Base-by-base conservation (phyloP, 1,140 invertebrate genomes). In the Venturia canescens region DNA sequence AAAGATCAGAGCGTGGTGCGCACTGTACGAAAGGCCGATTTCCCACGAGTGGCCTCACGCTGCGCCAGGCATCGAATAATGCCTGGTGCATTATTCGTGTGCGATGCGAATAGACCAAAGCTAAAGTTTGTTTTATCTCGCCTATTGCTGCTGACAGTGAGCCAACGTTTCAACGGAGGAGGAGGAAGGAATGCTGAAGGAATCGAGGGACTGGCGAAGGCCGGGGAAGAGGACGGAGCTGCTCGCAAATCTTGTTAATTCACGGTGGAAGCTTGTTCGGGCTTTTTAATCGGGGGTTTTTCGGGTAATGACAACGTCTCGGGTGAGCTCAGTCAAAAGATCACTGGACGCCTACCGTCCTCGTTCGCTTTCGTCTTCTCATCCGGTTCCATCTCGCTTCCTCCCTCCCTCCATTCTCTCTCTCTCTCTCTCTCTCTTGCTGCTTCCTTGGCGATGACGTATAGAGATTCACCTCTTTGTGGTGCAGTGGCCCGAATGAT, bases 401-500 rank as follows among this genome's bases (percentile, higher is more conserved):
- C 34, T 34, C 57, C 50, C 60, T 79, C 38, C 57, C 44, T 60
- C 38, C 48, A n/a, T 18, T 77, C 57, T 18, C 29, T 76, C n/a
- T 53, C 60, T 34, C 78, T 69, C 48, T 34, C 78, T 53, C 1
- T 38, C 18, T 48, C 76, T 78, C 34, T 69, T 18, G 53, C 11
- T 76, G 29, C 15, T 15, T 76, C 4, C 48, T 26, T 26, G 50
- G 38, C n/a, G 38, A 67, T 44, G 21, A 21, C 50, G 44, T 70
- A 53, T 53, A 70, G 77, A 81, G 80, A 80, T 82, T 75, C 81
- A 83, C 87, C 83, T 86, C 90, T 92, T 92, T 92, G 89, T 87
- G 86, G 86, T 85, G 89, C 90, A 90, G 77, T 87, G 88, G 86
- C 85, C 89, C 87, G 88, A 89, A 89, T 92, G 89, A 92, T 92